Base-by-base conservation (phyloP, 2,888 invertebrate species). In the Caenorhabditis doughertyi region DNA sequence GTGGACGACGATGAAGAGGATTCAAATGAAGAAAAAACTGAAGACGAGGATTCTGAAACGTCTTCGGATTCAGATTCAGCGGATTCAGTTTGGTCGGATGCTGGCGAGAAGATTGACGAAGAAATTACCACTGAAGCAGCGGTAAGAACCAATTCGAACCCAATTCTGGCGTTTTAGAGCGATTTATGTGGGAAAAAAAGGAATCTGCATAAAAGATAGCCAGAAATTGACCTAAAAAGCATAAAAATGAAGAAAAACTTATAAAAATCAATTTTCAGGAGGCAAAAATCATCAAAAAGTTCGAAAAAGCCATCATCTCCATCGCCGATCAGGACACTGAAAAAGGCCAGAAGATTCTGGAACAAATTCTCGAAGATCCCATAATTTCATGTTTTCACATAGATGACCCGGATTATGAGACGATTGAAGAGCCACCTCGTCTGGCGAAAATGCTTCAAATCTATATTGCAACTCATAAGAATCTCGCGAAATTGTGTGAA, bases 401-500 rank as follows among this genome's bases (percentile, higher is more conserved):
- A 27, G 58, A 72, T 11, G 44, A 81, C 23, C 25, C 65, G 7
- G 64, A 76, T 29, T 85, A 65, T 39, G 84, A 85, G 21, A 49
- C 21, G 16, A 39, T 79, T 3, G 82, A 82, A 47, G 79, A 72
- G 39, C 72, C 67, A 3, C 64, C 73, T 5, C 58, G 82, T 21
- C 47, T 81, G 0, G 84, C 85, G 0, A 84, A 83, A 74, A 86
- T 87, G 85, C 80, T 79, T 9, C 79, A 84, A 32, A 49, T 86
- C 2, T 87, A 83, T 47, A 79, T 85, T 11, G 85, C 81, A 2
- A 58, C 73, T 35, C 85, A 87, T 35, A 86, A 85, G 49, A 87
- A 87, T 64, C 70, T 87, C 27, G 86, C 85, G 2, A 68, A 42
- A 13, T 7, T 86, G 3, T 51, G 51, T 3, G 65, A 65, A 8